Conservation (phyloP, 1,140 invertebrate genomes). For the roundworm (Caenorhabditis elegans) region DNA sequence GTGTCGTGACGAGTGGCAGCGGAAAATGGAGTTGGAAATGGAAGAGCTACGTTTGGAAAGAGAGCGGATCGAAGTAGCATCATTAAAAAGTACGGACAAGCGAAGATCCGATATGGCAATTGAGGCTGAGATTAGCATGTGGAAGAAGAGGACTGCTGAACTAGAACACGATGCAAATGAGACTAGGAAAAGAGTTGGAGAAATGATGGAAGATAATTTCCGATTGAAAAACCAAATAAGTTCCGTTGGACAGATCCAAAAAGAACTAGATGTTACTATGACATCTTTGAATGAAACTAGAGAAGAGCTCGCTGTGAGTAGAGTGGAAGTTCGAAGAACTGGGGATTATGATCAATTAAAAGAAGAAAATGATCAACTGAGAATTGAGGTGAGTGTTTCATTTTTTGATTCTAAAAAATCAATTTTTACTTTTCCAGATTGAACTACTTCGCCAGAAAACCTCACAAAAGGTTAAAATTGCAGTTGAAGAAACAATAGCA, state of each 20-base stretch:
- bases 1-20: neutral
- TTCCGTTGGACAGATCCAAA: neutral
- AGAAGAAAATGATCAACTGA: constrained; percentile 8
- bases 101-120: neutral
- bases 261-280: neutral
- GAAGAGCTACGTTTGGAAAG: neutral
- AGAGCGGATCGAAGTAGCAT: neutral
- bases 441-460: neutral
- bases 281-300: neutral
- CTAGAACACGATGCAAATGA: neutral
- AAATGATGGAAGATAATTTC: constrained; percentile 25
- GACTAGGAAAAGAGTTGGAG: neutral
- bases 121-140: neutral
- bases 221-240: neutral
- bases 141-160: neutral
- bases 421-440: neutral
- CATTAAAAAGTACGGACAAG: neutral
- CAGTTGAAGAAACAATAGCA: neutral
- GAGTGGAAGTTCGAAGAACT: neutral
- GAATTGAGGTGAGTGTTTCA: neutral
- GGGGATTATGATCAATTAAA: neutral
- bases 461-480: neutral
- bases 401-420: neutral
- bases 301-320: neutral
- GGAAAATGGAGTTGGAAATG: neutral